Evolutionary conservation across 2,113 vertebrate genomes (phyloP), one percentile per base, ranked within the genome.

Genomic region (Eidolon helvum): DNA sequence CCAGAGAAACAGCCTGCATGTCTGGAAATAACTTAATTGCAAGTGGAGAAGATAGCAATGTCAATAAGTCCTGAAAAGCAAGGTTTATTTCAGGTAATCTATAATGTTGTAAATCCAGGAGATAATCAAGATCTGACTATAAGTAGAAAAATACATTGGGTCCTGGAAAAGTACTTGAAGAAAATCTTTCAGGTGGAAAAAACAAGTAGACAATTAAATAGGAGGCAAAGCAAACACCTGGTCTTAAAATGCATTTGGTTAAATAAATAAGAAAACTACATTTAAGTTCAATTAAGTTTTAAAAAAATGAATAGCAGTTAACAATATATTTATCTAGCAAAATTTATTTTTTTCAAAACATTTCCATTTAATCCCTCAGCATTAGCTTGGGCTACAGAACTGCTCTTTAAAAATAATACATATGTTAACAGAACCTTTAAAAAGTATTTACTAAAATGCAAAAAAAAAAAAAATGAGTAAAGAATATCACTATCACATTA

Each of bases 141-240:
- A 83, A 78, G 48, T 65, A 93, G 55, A 79, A 95, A 93, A 90
- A 82, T 71, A 50, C 63, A 83, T 35, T 65, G 78, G 16, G 10
- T 84, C 43, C 84, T 95, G 63, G 63, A 35, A 97, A 69, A 68
- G 1, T 1, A 50, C 61, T 84, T 87, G 69, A 95, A 89, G n/a
- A 91, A 96, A 95, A 68, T 96, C 94, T 95, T 69, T 86, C 72
- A 96, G 61, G 90, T 90, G 90, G 72, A 91, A 95, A 90, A 89
- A 89, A 57, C 72, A 96, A 90, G n/a, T 55, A 95, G 43, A 45
- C 43, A 91, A 95, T 93, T 94, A 97, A 91, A 90, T 57, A 33
- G 50, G 10, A 91, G 28, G 19, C 30, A 65, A 83, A 96, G 28
- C n/a, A 96, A 95, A 95, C 68, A 96, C 28, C 61, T 95, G 72